Conservation (phyloP, 2,797 vertebrate genomes). For the Brotula barbata region DNA sequence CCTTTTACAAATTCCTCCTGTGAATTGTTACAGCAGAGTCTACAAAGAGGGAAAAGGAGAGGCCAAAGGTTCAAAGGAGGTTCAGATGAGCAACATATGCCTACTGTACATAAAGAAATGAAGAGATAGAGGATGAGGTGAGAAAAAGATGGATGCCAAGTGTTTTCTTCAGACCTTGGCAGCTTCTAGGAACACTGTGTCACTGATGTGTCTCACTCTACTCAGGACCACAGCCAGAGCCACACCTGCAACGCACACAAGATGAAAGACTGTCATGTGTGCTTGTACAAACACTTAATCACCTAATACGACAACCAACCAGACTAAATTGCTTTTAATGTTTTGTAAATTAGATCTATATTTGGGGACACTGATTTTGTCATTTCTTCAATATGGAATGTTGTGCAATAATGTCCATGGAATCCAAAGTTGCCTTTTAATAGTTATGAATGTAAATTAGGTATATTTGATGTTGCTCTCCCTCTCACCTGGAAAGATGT, state of each 20-base stretch:
- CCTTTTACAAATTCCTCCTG: conserved; percentile 52
- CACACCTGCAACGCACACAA: conserved; percentile 80
- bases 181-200: conserved; percentile 93
- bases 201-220: conserved; percentile 92
- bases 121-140: conserved; percentile 3
- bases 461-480: neutral
- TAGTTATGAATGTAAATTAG: too few relatives aligned
- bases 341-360: too few relatives aligned
- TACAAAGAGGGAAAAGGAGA: conserved; percentile 55
- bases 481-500: conserved; percentile 92
- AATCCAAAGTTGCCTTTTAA: too few relatives aligned
- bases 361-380: too few relatives aligned
- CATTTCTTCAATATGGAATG: too few relatives aligned
- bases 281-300: neutral
- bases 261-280: too few relatives aligned
- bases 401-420: too few relatives aligned
- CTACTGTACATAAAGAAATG: conserved; percentile 19
- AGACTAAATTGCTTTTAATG: too few relatives aligned
- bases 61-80: conserved; percentile 35
- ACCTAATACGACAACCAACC: too few relatives aligned
- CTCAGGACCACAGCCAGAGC: conserved; percentile 94
- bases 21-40: conserved; percentile 48
- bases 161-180: conserved; percentile 84
- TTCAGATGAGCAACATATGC: conserved; percentile 21
- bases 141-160: conserved; percentile 19